Conservation (phyloP, 2,113 vertebrate species). For the Pholis gunnellus region DNA sequence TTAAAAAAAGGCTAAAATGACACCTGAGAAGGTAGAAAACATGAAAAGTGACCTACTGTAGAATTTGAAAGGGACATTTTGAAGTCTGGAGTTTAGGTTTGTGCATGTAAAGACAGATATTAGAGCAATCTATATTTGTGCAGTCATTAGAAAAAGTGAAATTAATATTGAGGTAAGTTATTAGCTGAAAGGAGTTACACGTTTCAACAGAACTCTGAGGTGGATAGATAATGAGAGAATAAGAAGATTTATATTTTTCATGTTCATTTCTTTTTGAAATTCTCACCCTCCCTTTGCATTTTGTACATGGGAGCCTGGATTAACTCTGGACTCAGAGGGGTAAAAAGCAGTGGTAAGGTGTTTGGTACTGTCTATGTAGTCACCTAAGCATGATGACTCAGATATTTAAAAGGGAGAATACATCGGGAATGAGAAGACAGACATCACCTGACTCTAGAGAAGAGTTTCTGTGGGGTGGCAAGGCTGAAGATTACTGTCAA, state of each 20-base stretch:
- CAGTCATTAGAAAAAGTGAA: no score
- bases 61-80: neutral
- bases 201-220: neutral
- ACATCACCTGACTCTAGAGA: slow-evolving; percentile 2
- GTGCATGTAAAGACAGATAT: neutral
- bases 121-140: no score
- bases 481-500: slow-evolving; percentile 11
- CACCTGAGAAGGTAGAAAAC: neutral
- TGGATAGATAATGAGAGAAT: neutral
- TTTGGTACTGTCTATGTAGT: slow-evolving; percentile 10
- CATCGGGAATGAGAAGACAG: slow-evolving; percentile 13
- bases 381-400: slow-evolving; percentile 19
- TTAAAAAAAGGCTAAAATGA: neutral
- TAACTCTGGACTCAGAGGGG: slow-evolving; percentile 21
- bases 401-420: slow-evolving; percentile 21
- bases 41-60: neutral
- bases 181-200: neutral
- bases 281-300: neutral
- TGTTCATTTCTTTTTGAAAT: neutral
- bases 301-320: slow-evolving; percentile 19
- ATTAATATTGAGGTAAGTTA: no score
- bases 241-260: neutral
- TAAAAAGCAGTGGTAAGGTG: slow-evolving; percentile 31
- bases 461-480: neutral
- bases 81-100: neutral